Base-by-base conservation (phyloP, 2,797 vertebrate genomes). In the Nasua narica region DNA sequence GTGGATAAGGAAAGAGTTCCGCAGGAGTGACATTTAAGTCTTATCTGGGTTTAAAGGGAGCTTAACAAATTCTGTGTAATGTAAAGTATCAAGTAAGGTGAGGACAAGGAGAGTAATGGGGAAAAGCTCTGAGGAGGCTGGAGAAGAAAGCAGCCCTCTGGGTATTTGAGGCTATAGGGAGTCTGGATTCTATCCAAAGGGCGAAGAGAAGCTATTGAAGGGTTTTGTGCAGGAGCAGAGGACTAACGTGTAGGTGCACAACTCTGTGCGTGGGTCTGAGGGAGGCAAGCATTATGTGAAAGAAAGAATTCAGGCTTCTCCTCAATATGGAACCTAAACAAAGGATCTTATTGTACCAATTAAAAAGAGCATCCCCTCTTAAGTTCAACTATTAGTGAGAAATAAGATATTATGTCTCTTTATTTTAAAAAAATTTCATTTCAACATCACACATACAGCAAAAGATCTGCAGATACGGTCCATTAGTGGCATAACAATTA, bases 321-420 rank as follows among this genome's bases (percentile, higher is more conserved):
- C 50, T 91, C 84, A 54, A 72, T 9, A 35, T 1, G 21, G 62
- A 82, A 87, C 56, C 88, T 65, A 82, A 92, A 98, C 90, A 97
- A 97, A 97, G 97, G 32, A 58, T 43, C 21, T 52, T 69, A 96
- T 37, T 95, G 70, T 94, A 87, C 43, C 32, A 60, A 91, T 54
- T 74, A 91, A 95, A 95, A 94, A 40, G 95, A 72, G 46, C 32
- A 78, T n/a, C 32, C 19, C 50, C 52, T 87, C 60, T 86, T 76
- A 84, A 85, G 50, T 83, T 79, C 65, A 82, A 54, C 65, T 70
- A 19, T 67, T 40, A n/a, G 56, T 35, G 88, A 76, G 89, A 91
- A 88, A 78, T 83, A 69, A 58, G 79, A 93, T 78, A 56, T 16
- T n/a, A 12, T 25, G 10, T 54, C 67, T 78, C 58, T 46, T 81